Evolutionary conservation across 2,113 vertebrate species (phyloP).

Genomic region (Nothocercus julius): DNA sequence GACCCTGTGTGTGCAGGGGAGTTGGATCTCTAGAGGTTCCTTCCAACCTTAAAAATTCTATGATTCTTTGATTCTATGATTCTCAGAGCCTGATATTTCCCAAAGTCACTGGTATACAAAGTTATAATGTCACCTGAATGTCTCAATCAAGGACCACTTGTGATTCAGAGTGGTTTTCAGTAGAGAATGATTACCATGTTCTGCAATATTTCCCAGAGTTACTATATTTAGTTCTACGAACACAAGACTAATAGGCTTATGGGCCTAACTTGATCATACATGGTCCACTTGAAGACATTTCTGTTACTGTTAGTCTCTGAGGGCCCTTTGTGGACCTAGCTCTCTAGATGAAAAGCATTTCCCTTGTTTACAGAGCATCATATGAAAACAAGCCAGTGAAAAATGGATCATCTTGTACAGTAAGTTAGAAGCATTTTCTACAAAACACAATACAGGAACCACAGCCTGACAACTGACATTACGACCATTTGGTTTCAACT

Average conservation of each 20-base stretch:
- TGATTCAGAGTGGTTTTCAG: background rate
- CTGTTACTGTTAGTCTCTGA: background rate
- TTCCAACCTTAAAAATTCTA: no score
- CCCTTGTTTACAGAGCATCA: background rate
- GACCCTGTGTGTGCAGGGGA: no score
- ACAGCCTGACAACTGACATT: background rate
- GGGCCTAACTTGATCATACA: accelerated
- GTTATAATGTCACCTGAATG: background rate
- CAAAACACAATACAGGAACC: background rate
- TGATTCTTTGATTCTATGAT: no score
- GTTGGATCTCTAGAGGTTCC: no score
- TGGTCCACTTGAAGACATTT: background rate
- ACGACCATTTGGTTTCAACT: background rate
- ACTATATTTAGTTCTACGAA: background rate
- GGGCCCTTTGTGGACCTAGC: background rate
- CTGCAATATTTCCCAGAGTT: background rate
- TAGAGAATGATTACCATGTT: background rate
- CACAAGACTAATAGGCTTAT: background rate
- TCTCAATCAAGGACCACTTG: background rate
- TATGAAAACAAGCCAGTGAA: background rate
- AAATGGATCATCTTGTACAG: background rate
- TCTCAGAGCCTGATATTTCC: background rate
- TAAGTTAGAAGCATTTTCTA: background rate
- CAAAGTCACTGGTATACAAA: background rate
- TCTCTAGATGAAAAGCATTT: background rate